Evolutionary conservation across 2,888 invertebrate genomes (phyloP), one percentile per base, ranked within the genome.

Genomic region (Xanthorhoe designata): DNA sequence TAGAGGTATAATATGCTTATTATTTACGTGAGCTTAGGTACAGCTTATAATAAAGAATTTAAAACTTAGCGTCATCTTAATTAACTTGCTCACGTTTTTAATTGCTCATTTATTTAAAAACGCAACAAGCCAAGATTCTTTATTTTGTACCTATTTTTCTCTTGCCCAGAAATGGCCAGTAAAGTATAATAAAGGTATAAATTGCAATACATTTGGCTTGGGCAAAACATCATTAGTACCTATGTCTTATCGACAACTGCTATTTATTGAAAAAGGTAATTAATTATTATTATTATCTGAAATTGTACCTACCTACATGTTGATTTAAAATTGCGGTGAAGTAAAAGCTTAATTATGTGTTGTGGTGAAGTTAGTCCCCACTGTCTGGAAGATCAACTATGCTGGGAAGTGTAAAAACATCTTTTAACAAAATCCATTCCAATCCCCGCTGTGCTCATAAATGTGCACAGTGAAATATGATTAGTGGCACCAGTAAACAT

Each of bases 81-180:
- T 42, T 19, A 54, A 17, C 47, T 47, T 17, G 17, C 38, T 47
- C 47, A 47, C 17, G 13, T 45, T n/a, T 17, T 61, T 47, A 58
- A 56, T 74, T 77, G 75, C 77, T 76, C 74, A 74, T 54, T 65
- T 52, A 19, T 49, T 50, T 49, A 19, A 67, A 5, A 54, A 58
- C 49, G 5, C 32, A 42, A 38, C 42, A 53, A 65, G 61, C 61
- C 55, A 65, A 64, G 38, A 63, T 63, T 60, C 55, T 52, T 55
- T 60, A 57, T 29, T 13, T 55, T 51, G 49, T 59, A 19, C 55
- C 51, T 56, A 18, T 32, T 24, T 52, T 58, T 56, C 13, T 68
- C 57, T 57, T 74, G 60, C 70, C 70, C 64, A 69, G 68, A 66
- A 54, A 70, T 60, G 81, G 82, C 79, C 81, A 81, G 81, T 81